Evolutionary conservation across 2,888 invertebrate genomes (phyloP), one percentile per base, ranked within the genome.

Genomic region (Leuctra nigra): DNA sequence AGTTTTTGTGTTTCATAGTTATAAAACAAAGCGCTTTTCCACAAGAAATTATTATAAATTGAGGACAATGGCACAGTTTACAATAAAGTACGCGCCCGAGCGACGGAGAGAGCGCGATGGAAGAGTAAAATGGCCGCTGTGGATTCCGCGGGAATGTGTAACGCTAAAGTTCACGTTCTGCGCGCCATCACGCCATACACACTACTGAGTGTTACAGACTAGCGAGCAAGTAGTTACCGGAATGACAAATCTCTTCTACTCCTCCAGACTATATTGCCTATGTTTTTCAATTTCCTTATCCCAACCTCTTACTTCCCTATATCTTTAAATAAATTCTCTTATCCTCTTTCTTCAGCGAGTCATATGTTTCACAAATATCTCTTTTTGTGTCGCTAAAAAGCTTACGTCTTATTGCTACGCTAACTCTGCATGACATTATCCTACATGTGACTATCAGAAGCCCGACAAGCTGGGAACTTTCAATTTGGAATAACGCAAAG

Each of bases 281-380:
- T 20, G 50, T 50, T 35, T 47, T 50, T 50, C 50, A 50, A 50
- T 50, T 50, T 50, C 33, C 33, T 33, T 50, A 35, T 25, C 47
- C 47, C 16, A 20, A n/a, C 18, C 18, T 18, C 39, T 39, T 18
- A 20, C 16, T 20, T 39, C 39, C 39, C 44, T n/a, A 23, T 44
- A 44, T 44, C 44, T 44, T 20, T 44, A n/a, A 23, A 6, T 41
- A 44, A 16, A 44, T 20, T 44, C 22, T 44, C 20, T 23, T 44
- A 20, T 20, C 23, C 23, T 44, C n/a, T 44, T 44, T 20, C 22
- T 23, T 44, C 44, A 39, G 20, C 20, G n/a, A 13, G 44, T 44
- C 23, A 20, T 23, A 23, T 44, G 44, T 23, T 44, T 44, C 44
- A 44, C 2, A 23, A 11, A 44, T 44, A 44, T 23, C 20, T 44